Evolutionary conservation across 2,888 invertebrate species (phyloP).

Genomic region (Sipunculus nudus): DNA sequence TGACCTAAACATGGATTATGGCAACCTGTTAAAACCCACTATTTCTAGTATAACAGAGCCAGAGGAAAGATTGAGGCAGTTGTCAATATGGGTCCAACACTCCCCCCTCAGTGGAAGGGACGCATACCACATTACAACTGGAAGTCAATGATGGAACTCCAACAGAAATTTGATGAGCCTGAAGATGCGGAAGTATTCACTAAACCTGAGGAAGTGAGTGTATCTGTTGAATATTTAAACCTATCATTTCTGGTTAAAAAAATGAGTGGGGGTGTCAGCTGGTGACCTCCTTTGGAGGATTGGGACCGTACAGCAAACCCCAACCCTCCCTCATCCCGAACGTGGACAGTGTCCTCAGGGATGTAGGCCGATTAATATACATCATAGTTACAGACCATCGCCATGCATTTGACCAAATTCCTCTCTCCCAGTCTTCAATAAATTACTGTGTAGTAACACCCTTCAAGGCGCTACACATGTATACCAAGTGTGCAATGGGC

Average conservation of each 20-base stretch:
- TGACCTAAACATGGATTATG: neutral
- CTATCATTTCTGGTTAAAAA: conserved; percentile 8
- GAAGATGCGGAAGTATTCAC: conserved; percentile 8
- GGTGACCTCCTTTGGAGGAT: conserved; percentile 10
- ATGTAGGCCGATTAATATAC: conserved; percentile 38
- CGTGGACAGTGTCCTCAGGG: conserved; percentile 26
- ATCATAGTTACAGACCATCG: conserved; percentile 35
- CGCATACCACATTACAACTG: conserved; percentile 11
- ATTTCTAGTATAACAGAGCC: conserved; percentile 7
- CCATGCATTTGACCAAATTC: conserved; percentile 41
- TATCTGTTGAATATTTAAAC: conserved; percentile 8
- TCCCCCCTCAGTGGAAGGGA: conserved; percentile 15
- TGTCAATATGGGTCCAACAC: conserved; percentile 12
- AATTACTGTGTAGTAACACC: conserved; percentile 45
- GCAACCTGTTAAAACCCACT: conserved; percentile 1
- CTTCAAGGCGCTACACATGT: conserved; percentile 38
- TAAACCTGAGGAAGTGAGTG: conserved; percentile 3
- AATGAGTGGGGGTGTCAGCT: conserved; percentile 3
- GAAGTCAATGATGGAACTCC: neutral
- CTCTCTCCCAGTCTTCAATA: conserved; percentile 36
- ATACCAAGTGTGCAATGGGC: conserved; percentile 44
- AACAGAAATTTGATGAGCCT: conserved; percentile 10
- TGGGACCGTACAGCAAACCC: conserved; percentile 11
- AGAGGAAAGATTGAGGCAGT: conserved; percentile 6
- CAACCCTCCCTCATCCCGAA: conserved; percentile 25